Evolutionary conservation across 2,888 invertebrate genomes (phyloP), one percentile per base, ranked within the genome.

Genomic region (Polyommatus icarus): DNA sequence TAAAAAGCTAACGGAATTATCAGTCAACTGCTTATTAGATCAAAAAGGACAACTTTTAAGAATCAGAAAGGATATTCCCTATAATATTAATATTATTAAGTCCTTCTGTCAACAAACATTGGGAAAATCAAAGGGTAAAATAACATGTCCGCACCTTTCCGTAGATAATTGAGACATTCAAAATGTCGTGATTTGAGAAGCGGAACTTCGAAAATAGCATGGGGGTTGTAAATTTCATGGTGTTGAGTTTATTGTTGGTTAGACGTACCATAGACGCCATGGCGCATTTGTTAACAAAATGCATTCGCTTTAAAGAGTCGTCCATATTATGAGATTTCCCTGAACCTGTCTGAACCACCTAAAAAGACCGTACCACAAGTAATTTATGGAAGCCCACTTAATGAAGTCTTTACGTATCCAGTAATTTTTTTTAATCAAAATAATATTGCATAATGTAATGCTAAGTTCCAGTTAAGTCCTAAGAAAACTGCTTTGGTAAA

Each of bases 121-220:
- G 78, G 77, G 81, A 80, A 85, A 86, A 89, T 90, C 87, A 85
- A 84, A 88, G 73, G 86, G 88, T 88, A 89, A 91, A 90, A 91
- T 84, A 81, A 82, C 84, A 88, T 90, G 90, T 90, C 91, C 88
- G 88, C 90, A 92, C 90, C 89, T 89, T 88, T 87, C 90, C 92
- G 88, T 89, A 86, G 88, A 88, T 91, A 93, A 93, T 93, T 93
- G 93, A 93, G 93, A 92, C 91, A 89, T 93, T 92, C 88, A 86
- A 91, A 91, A 93, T 92, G 91, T 92, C 91, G 91, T 92, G 92
- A 92, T 93, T 92, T 92, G 89, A 89, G 85, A 84, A 87, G 84
- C 84, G 87, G 87, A 87, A 88, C 87, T 90, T 89, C 88, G 88
- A 91, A 93, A 91, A 90, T 90, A 90, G 88, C 85, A 79, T 81